These are phyloP conservation scores for Ophioninae sp. DNA, from an alignment of 2,888 invertebrate genomes.

Conservation along the genomic window DNA sequence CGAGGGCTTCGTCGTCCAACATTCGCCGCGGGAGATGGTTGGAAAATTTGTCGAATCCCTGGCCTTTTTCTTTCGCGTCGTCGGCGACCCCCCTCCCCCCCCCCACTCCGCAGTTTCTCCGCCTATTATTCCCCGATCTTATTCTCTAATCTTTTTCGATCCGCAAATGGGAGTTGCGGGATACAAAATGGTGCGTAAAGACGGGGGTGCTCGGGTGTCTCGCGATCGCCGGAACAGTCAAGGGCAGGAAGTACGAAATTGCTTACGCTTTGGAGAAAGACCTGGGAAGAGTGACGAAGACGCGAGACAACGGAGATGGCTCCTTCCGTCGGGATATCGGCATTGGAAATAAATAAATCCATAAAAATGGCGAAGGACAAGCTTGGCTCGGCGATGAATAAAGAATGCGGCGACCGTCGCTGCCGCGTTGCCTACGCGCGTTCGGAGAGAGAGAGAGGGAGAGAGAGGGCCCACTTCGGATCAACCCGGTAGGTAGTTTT, in stretches of 20 bases:
- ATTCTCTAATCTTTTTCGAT: not conserved
- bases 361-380: slow-evolving; percentile 47
- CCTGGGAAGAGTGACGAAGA: slow-evolving; percentile 34
- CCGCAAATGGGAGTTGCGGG: slow-evolving; percentile 18
- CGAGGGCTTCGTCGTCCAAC: not conserved
- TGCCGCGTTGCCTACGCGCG: slow-evolving; percentile 7
- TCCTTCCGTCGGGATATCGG: slow-evolving; percentile 61
- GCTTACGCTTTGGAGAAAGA: slow-evolving; percentile 72
- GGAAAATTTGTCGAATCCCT: slow-evolving; percentile 70
- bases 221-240: slow-evolving; percentile 32
- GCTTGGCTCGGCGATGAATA: slow-evolving; percentile 72
- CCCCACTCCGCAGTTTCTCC: not conserved
- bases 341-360: slow-evolving; percentile 60
- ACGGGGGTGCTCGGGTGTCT: slow-evolving; percentile 50
- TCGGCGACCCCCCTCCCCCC: not conserved
- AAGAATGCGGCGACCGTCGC: slow-evolving; percentile 65
- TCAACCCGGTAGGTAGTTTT: slow-evolving; percentile 45
- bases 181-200: slow-evolving; percentile 64
- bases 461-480: not conserved
- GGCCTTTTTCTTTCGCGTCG: slow-evolving; percentile 50
- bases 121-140: not conserved
- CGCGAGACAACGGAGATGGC: slow-evolving; percentile 17
- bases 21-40: slow-evolving; percentile 44
- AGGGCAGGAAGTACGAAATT: slow-evolving; percentile 70
- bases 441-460: not conserved